Evolutionary conservation across 2,888 invertebrate species (phyloP).

Genomic region (Lamproptera curius): DNA sequence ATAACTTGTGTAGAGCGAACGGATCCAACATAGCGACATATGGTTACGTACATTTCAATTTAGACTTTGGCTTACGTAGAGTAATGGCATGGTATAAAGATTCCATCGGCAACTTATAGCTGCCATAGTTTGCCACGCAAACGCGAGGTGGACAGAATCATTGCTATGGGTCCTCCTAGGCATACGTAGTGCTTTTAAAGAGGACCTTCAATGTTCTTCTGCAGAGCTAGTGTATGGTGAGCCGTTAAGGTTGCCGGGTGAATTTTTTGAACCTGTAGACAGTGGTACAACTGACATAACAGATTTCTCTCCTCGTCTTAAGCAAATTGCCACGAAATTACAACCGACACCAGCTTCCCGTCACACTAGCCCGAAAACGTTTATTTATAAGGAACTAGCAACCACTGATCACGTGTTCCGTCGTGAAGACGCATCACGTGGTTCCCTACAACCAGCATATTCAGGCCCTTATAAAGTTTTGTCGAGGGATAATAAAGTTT

Average conservation of each 20-base stretch:
- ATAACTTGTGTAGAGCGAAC: slow-evolving; percentile 38
- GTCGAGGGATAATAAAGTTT: slow-evolving; percentile 11
- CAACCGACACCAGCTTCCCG: slow-evolving; percentile 16
- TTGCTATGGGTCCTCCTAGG: slow-evolving; percentile 20
- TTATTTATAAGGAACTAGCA: slow-evolving; percentile 24
- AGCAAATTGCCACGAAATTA: background rate
- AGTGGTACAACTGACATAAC: slow-evolving; percentile 1
- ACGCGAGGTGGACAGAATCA: slow-evolving; percentile 6
- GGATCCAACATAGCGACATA: slow-evolving; percentile 36
- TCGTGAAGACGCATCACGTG: slow-evolving; percentile 19
- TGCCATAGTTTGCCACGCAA: slow-evolving; percentile 26
- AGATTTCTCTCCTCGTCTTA: slow-evolving; percentile 6
- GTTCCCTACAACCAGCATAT: slow-evolving; percentile 16
- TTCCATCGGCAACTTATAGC: slow-evolving; percentile 46
- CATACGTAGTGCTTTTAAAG: slow-evolving; percentile 17
- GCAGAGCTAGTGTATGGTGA: slow-evolving; percentile 9
- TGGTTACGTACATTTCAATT: slow-evolving; percentile 26
- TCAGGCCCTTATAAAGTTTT: slow-evolving; percentile 25
- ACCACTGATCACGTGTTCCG: slow-evolving; percentile 25
- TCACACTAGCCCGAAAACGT: slow-evolving; percentile 16
- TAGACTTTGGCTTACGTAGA: slow-evolving; percentile 36
- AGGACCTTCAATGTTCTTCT: background rate
- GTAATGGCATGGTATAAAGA: slow-evolving; percentile 23
- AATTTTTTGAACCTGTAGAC: background rate
- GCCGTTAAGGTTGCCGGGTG: background rate